Base-by-base conservation (phyloP, 2,888 invertebrate genomes). In the Agonum fuliginosum region DNA sequence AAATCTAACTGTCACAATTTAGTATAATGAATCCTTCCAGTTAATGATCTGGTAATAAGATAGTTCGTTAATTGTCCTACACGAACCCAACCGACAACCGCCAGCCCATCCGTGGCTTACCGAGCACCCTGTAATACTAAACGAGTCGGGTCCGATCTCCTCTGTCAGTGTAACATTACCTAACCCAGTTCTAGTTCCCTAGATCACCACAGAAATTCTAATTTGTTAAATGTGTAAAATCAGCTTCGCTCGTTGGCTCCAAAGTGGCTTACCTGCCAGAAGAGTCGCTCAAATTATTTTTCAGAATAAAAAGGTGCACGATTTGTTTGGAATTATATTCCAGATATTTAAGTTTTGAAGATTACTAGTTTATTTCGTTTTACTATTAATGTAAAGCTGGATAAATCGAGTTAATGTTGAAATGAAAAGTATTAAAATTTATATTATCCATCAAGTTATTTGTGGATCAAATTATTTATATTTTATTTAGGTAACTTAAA, bases 211-310 rank as follows among this genome's bases (percentile, higher is more conserved):
- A 51, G 20, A 72, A 27, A 72, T 34, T 72, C 27, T 72, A 72
- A 72, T 72, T 72, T 72, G 71, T 72, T 72, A 51, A 72, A 51
- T 67, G 37, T 67, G 67, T 37, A 41, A 67, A 67, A 67, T 51
- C 30, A 67, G 37, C 20, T 67, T 67, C 10, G 30, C 19, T 17
- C 37, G n/a, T 67, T 19, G 3, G 20, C 41, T n/a, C n/a, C 65
- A 10, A 19, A 37, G 67, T 37, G 58, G 12, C 30, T 70, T 72
- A 72, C 71, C 71, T 72, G 71, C 51, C 19, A 12, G 17, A 22
- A 5, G 5, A 34, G 34, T 10, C 10, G n/a, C 17, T 22, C 67
- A 67, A n/a, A n/a, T n/a, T n/a, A n/a, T n/a, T n/a, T n/a, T n/a
- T n/a, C n/a, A n/a, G n/a, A n/a, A n/a, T n/a, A n/a, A n/a, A n/a